A percentile compares a stretch with the other conserved stretches of the same genome.
phyloP scores from a whole-genome alignment of 2,797 vertebrate genomes.

The Brotogeris chrysoptera region DNA sequence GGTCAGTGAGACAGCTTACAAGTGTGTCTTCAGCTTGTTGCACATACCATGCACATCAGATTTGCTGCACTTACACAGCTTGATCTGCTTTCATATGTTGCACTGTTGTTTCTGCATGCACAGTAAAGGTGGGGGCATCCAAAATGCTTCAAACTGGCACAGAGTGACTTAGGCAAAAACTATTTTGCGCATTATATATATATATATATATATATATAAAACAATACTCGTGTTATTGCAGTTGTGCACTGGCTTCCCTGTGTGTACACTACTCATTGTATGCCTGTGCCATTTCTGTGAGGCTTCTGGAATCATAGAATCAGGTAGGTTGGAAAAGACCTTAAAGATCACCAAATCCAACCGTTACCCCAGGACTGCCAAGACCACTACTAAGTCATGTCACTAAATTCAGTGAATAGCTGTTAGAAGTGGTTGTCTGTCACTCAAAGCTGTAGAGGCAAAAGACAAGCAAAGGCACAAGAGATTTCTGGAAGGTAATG shows the following conservation, averaged over 20 bases:
- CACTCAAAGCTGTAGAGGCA: background rate
- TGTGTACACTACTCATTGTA: too few relatives aligned
- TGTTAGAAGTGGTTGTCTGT: background rate
- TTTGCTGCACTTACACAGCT: background rate
- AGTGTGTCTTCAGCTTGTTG: background rate
- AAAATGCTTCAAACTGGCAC: background rate
- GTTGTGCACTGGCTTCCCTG: background rate
- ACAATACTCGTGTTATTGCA: background rate
- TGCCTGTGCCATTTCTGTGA: background rate
- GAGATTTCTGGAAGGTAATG: background rate
- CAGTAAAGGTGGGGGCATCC: background rate
- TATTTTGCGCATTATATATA: fast-evolving
- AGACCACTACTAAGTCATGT: background rate
- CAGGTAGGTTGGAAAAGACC: background rate
- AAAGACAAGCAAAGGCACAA: background rate
- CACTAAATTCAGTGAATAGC: background rate
- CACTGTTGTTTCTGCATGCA: background rate
- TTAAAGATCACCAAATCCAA: background rate
- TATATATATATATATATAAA: too few relatives aligned
- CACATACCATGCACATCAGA: fast-evolving
- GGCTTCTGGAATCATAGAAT: background rate
- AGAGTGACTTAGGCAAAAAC: background rate
- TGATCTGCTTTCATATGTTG: fast-evolving
- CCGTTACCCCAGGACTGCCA: background rate
- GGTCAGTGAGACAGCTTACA: background rate